These are phyloP conservation scores for Leucania comma DNA, from an alignment of 2,888 invertebrate species.

Conservation along the genomic window DNA sequence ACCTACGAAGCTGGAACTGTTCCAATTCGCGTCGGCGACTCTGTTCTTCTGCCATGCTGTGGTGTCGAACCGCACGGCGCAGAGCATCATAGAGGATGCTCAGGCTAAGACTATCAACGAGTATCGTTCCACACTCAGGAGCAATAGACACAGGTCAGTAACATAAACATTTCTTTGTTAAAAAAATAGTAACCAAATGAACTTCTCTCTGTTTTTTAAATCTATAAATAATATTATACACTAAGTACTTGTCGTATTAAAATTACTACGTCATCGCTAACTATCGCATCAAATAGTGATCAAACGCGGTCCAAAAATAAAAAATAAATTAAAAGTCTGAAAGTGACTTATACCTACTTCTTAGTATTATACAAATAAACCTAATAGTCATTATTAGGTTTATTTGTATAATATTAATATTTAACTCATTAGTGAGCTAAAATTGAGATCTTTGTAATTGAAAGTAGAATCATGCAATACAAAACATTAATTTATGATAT, in stretches of 20 bases:
- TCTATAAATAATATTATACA: too few relatives aligned
- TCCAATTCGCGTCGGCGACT: constrained; percentile 87
- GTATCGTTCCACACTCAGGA: constrained; percentile 87
- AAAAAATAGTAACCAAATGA: neutral
- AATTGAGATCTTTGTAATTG: too few relatives aligned
- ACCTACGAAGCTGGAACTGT: constrained; percentile 84
- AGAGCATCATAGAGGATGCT: constrained; percentile 88
- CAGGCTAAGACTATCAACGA: constrained; percentile 89
- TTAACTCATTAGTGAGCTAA: neutral
- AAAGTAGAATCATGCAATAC: too few relatives aligned
- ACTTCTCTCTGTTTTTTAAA: neutral
- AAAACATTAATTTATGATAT: neutral
- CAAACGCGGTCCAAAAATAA: neutral
- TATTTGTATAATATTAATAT: neutral
- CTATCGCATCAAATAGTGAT: neutral
- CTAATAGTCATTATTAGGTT: too few relatives aligned
- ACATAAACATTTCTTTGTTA: neutral
- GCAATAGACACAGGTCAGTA: constrained; percentile 88
- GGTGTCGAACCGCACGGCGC: constrained; percentile 85
- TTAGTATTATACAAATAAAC: too few relatives aligned
- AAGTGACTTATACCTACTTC: too few relatives aligned
- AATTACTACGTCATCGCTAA: neutral
- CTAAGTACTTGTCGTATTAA: neutral
- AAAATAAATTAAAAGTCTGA: too few relatives aligned
- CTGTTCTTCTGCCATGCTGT: constrained; percentile 87